These are phyloP conservation scores for Clarias macrocephalus DNA, from an alignment of 2,113 vertebrate species.

Conservation along the genomic window DNA sequence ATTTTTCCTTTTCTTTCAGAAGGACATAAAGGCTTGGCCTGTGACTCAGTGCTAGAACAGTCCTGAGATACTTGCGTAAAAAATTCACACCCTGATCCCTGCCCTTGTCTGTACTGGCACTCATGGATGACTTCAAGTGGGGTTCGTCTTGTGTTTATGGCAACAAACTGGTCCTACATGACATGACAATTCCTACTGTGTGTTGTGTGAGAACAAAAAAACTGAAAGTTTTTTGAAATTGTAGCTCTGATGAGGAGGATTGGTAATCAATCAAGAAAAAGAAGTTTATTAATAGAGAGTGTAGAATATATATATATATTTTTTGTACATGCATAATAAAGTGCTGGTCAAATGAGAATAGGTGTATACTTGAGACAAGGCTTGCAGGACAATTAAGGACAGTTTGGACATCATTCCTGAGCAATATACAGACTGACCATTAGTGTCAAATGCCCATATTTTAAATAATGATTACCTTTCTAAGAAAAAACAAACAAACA, in stretches of 20 bases:
- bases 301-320: background rate
- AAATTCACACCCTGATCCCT: background rate
- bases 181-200: background rate
- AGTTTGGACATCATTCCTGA: background rate
- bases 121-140: background rate
- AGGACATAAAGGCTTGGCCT: background rate
- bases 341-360: slow-evolving; percentile 21
- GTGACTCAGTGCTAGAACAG: slow-evolving; percentile 11
- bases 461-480: background rate
- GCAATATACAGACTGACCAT: background rate
- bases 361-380: background rate
- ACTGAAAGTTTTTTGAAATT: background rate
- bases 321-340: background rate
- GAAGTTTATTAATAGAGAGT: slow-evolving; percentile 1
- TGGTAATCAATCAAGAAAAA: background rate
- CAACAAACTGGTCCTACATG: background rate
- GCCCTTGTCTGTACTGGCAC: slow-evolving; percentile 4
- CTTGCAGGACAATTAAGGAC: background rate
- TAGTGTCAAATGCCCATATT: background rate
- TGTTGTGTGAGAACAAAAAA: background rate
- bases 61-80: background rate
- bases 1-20: background rate
- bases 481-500: background rate
- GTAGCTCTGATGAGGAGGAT: background rate
- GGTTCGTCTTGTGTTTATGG: background rate